A percentile compares a stretch with the other conserved stretches of the same genome.
Evolutionary conservation across 2,113 vertebrate species (phyloP).

Genomic region (Lynx canadensis): DNA sequence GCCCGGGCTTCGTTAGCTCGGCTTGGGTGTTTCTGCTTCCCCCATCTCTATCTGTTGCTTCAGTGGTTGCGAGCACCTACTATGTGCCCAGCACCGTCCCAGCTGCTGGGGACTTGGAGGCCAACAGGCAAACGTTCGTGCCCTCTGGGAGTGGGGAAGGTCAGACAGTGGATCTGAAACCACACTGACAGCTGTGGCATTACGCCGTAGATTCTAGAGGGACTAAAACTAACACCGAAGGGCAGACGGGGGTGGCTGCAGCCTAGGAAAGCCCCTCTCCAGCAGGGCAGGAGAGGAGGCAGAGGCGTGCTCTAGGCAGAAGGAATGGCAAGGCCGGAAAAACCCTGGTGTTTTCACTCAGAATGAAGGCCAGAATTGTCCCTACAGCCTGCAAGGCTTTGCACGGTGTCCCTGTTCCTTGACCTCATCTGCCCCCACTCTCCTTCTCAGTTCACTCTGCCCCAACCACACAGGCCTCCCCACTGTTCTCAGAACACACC

Average conservation of each 20-base stretch:
- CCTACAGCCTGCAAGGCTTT: not conserved
- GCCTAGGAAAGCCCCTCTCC: constrained; percentile 5
- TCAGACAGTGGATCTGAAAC: not conserved
- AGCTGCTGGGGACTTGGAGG: not conserved
- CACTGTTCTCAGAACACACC: not conserved
- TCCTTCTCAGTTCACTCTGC: not conserved
- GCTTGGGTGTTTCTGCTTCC: not conserved
- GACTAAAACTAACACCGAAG: not conserved
- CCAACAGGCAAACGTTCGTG: not conserved
- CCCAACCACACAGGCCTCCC: not conserved
- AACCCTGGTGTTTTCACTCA: not conserved
- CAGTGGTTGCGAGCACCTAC: not conserved
- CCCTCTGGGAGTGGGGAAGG: not conserved
- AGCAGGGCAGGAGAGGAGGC: not conserved
- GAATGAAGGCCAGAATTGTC: not conserved
- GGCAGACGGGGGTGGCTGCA: not conserved
- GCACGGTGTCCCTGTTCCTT: not conserved
- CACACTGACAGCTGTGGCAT: not conserved
- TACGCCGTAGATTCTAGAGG: not conserved
- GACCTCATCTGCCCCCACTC: not conserved
- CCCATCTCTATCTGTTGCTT: not conserved
- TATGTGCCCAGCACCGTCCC: not conserved
- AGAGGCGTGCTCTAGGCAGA: not conserved
- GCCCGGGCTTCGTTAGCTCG: fast-evolving
- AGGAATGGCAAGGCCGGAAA: not conserved